Evolutionary conservation across 2,113 vertebrate genomes (phyloP), one percentile per base, ranked within the genome.

Genomic region (Bagarius yarrelli): DNA sequence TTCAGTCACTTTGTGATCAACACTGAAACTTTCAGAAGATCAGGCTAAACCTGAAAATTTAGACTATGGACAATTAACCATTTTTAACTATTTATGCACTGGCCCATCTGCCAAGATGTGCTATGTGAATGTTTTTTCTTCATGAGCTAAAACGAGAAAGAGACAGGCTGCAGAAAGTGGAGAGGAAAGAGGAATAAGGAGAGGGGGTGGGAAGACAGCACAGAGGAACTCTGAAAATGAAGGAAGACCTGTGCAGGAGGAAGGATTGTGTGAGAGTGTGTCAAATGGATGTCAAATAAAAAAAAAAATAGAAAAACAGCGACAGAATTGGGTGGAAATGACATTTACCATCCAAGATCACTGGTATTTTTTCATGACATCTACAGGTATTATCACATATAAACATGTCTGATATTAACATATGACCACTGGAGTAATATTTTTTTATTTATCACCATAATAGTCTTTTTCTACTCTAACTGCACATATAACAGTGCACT

Each of bases 61-160:
- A n/a, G n/a, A 82, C 83, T 36, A 81, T 64, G 82, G 80, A 86
- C 73, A 61, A 55, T 82, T 84, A 83, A 86, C 70, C 83, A 78
- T 86, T 84, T 84, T 80, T 84, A 80, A 83, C 78, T 73, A 63
- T 57, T 80, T 73, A 77, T 78, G 77, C 74, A 44, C 34, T 59
- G 63, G 79, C 52, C 78, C 64, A 61, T 74, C 61, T 63, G 77
- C 66, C 72, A 60, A 27, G 60, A 40, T 3, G 57, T 82, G 85
- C 84, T 78, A 84, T 80, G 80, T 82, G 60, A 76, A 40, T 80
- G 72, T 69, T 80, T 81, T 19, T 56, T 76, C 15, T 52, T 79
- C 47, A 79, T 52, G 60, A 74, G 60, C 21, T 78, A 79, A 66
- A 75, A 53, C 53, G n/a, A 30, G 40, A 74, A 21, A 47, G 60